phyloP scores from a whole-genome alignment of 2,113 vertebrate genomes.

The Tragulus kanchil region DNA sequence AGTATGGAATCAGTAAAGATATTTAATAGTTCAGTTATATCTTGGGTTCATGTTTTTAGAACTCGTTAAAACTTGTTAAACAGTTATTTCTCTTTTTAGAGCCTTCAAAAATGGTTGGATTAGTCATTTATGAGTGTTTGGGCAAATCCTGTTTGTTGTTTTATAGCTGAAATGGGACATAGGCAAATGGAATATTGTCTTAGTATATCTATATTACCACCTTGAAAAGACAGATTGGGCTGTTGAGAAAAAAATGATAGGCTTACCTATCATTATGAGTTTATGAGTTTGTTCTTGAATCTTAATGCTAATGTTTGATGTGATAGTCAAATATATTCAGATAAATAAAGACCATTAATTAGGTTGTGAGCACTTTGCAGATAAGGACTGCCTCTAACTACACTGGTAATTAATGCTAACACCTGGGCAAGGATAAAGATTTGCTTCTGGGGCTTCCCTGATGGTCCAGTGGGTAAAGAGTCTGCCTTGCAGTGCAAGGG shows the following conservation, averaged over 20 bases:
- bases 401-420: not conserved
- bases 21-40: constrained; percentile 48
- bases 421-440: not conserved
- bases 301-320: constrained; percentile 12
- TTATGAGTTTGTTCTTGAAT: constrained; percentile 39
- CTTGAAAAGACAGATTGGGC: constrained; percentile 9
- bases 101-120: not conserved
- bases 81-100: constrained; percentile 53
- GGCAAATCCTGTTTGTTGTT: not conserved
- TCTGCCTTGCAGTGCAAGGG: no score
- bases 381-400: not conserved
- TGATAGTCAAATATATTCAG: constrained; percentile 44
- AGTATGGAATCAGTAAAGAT: constrained; percentile 1
- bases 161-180: constrained; percentile 31
- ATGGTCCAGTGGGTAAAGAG: no score
- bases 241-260: not conserved
- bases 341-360: constrained; percentile 43
- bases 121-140: constrained; percentile 36
- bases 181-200: not conserved
- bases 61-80: constrained; percentile 8
- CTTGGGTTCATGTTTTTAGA: constrained; percentile 18
- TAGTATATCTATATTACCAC: not conserved
- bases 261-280: not conserved
- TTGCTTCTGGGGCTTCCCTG: not conserved
- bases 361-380: constrained; percentile 14